Base-by-base conservation (phyloP, 1,140 invertebrate species). In the Diorhabda elongata region DNA sequence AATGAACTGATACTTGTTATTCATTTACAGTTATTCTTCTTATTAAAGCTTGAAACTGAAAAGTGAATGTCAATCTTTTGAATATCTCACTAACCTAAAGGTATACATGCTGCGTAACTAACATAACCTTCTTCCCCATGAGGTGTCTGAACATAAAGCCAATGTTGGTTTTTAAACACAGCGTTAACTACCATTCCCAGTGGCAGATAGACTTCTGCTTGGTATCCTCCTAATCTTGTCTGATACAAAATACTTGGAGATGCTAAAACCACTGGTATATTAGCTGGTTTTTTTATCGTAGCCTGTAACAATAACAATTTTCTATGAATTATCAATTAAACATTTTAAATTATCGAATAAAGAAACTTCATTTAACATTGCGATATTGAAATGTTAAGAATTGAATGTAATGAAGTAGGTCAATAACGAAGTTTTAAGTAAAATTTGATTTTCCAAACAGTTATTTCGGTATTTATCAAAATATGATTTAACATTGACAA, bases 141-240 rank as follows among this genome's bases (percentile, higher is more conserved):
- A 2, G 91, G 90, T 1, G 92, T 93, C 78, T 93, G 91, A 2
- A 91, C 90, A 74, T 93, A 93, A 2, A 94, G 78, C 92, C 92
- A 94, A 71, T 87, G 86, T 71, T 91, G 88, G 73, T 91, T 93
- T 80, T 92, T 92, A 79, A 93, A 94, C 4, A 93, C 88, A 0
- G 91, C 92, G 77, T 93, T 94, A 0, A 94, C 91, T 3, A 94
- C 91, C 78, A 92, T 93, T 5, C 92, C 92, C 61, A 93, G 81
- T 0, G 91, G 91, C 64, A 94, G 77, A 0, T 87, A 83, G 47
- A 91, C 82, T 79, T 92, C 91, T 41, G 86, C 84, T 76, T 92
- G 91, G 61, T 84, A 85, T 26, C 89, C 88, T 9, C 87, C 88
- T 0, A 82, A 77, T 60, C 89, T 85, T 0, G 90, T 92, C 76